Conservation (phyloP, 2,113 vertebrate species). For the Cryptomyrus ogoouensis region DNA sequence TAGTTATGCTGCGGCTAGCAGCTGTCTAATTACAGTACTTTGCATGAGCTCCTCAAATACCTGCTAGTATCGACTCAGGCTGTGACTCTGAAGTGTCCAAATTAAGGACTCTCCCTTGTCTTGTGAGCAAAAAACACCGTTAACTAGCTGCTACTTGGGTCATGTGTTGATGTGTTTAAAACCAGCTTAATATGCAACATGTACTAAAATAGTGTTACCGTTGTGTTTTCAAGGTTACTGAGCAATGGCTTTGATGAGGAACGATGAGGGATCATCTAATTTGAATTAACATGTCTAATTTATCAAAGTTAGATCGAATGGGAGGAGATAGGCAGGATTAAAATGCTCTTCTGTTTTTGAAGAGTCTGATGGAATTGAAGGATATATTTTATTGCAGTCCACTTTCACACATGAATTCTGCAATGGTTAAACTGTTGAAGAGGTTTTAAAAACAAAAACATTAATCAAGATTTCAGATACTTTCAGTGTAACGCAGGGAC, state of each 20-base stretch:
- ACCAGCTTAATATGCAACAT: too few relatives aligned
- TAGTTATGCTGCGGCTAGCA: background rate
- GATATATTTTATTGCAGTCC: background rate
- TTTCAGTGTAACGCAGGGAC: background rate
- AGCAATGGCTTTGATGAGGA: background rate
- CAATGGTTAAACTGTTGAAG: background rate
- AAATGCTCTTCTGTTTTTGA: background rate
- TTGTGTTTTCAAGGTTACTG: background rate
- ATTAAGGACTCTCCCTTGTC: background rate
- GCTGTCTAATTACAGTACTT: background rate
- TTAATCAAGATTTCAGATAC: background rate
- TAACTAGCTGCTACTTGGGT: background rate
- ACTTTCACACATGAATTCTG: background rate
- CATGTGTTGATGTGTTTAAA: background rate
- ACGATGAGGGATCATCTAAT: background rate
- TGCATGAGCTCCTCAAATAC: background rate
- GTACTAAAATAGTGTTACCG: background rate
- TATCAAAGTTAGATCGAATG: conserved; percentile 11
- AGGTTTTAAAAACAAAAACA: background rate
- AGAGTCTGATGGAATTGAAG: conserved; percentile 3
- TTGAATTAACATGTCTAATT: conserved; percentile 21
- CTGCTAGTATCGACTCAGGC: background rate
- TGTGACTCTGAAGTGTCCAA: background rate
- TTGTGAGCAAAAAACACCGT: background rate
- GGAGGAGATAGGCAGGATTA: conserved; percentile 8